These are phyloP conservation scores for Furcula furcula DNA, from an alignment of 2,888 invertebrate species.

Conservation along the genomic window DNA sequence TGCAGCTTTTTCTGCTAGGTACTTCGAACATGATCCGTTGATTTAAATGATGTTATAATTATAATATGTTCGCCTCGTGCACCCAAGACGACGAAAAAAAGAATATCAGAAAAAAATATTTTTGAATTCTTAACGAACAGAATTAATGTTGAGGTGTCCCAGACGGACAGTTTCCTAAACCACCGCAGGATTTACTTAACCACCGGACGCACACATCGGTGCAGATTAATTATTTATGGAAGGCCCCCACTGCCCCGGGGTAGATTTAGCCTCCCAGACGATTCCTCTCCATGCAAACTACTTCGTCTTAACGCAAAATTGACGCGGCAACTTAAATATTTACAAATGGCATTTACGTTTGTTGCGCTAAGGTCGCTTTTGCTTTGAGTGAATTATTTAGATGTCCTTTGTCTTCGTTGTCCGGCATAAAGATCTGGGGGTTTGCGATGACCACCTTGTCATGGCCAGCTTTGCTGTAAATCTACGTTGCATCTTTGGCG, in stretches of 20 bases:
- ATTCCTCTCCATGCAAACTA: conserved; percentile 78
- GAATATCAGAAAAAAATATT: too few species aligned
- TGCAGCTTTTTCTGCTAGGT: too few species aligned
- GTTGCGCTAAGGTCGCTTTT: conserved; percentile 69
- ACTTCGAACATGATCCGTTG: too few species aligned
- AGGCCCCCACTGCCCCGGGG: conserved; percentile 60
- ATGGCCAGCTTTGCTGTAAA: conserved; percentile 73
- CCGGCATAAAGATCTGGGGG: conserved; percentile 72
- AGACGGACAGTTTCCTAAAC: conserved; percentile 50
- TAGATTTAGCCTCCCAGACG: conserved; percentile 76
- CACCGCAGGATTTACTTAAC: conserved; percentile 68
- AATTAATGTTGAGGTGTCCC: conserved; percentile 39
- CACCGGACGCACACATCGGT: conserved; percentile 68
- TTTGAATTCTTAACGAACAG: too few species aligned
- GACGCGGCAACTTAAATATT: conserved; percentile 69
- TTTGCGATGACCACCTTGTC: conserved; percentile 80
- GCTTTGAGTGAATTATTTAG: conserved; percentile 72
- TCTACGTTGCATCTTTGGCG: conserved; percentile 78
- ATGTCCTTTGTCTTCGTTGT: conserved; percentile 77
- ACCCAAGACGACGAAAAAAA: too few species aligned
- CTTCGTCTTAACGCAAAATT: conserved; percentile 76
- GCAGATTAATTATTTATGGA: conserved; percentile 80
- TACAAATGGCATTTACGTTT: conserved; percentile 62
- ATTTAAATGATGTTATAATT: too few species aligned
- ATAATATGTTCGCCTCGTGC: too few species aligned